A percentile compares a stretch with the other conserved stretches of the same genome.
These are phyloP conservation scores for Candoia aspera DNA, from an alignment of 2,113 vertebrate genomes.

Conservation along the genomic window DNA sequence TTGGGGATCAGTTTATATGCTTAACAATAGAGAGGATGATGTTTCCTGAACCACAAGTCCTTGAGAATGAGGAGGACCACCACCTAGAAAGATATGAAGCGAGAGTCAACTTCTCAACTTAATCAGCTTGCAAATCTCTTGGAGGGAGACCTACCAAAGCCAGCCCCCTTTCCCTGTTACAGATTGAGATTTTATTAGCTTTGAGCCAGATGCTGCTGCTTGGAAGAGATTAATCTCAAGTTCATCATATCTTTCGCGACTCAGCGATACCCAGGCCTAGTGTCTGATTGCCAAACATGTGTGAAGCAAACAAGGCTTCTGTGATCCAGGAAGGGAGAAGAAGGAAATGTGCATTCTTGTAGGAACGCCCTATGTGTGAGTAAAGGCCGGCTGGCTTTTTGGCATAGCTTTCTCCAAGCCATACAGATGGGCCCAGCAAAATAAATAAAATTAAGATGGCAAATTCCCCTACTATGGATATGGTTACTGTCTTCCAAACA, in stretches of 20 bases:
- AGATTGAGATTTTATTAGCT: constrained; percentile 70
- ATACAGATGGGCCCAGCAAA: background rate
- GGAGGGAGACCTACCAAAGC: constrained; percentile 35
- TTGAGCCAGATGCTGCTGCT: constrained; percentile 69
- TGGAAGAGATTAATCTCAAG: constrained; percentile 68
- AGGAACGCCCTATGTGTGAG: constrained; percentile 2
- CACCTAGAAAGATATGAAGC: constrained; percentile 8
- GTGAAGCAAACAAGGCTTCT: constrained; percentile 37
- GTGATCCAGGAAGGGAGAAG: fast-evolving
- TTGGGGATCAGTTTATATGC: background rate
- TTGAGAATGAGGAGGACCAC: constrained; percentile 7
- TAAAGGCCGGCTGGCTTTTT: background rate
- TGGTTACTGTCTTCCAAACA: background rate
- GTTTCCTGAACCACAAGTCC: background rate
- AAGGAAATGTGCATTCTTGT: constrained; percentile 10
- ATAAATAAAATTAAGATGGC: background rate
- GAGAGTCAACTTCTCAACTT: constrained; percentile 39
- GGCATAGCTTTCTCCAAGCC: background rate
- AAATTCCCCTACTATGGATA: background rate
- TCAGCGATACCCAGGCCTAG: fast-evolving
- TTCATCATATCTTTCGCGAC: constrained; percentile 53
- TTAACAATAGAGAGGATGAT: background rate
- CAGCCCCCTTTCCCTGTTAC: constrained; percentile 56
- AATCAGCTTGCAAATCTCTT: constrained; percentile 32
- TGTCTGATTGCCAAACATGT: constrained; percentile 44